Evolutionary conservation across 1,140 invertebrate species (phyloP).

Genomic region (Apolygus lucorum): DNA sequence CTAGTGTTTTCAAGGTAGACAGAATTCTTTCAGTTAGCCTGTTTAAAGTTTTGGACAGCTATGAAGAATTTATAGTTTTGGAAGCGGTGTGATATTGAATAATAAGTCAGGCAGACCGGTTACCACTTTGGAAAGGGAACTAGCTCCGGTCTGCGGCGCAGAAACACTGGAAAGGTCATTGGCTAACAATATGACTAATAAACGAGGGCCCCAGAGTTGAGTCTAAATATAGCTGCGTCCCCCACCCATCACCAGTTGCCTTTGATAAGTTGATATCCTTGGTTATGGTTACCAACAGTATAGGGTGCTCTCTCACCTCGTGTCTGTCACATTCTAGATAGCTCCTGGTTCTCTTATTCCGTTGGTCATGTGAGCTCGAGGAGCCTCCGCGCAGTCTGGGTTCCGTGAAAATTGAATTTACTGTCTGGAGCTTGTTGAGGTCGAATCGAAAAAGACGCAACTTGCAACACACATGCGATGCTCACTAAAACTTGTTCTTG

Average conservation of each 20-base stretch:
- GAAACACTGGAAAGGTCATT: constrained; percentile 16
- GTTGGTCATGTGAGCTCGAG: no score
- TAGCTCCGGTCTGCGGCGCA: constrained; percentile 1
- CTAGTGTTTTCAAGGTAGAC: no score
- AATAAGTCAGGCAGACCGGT: neutral
- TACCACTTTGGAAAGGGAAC: neutral
- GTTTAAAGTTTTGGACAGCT: neutral
- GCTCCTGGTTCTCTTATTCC: no score
- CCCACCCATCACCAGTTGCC: neutral
- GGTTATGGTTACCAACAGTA: neutral
- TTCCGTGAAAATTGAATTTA: no score
- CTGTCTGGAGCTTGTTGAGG: no score
- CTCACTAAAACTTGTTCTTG: no score
- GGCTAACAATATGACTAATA: constrained; percentile 16
- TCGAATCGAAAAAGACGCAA: no score
- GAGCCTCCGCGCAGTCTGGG: no score
- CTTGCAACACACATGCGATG: no score
- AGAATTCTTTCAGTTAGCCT: no score
- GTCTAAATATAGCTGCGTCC: constrained; percentile 1
- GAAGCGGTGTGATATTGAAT: neutral
- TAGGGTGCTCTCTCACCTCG: neutral
- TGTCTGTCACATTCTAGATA: no score
- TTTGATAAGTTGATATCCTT: constrained; percentile 12
- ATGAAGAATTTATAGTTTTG: neutral
- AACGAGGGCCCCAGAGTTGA: neutral